These are phyloP conservation scores for Petrocephalus zakoni DNA, from an alignment of 2,113 vertebrate species.

Conservation along the genomic window DNA sequence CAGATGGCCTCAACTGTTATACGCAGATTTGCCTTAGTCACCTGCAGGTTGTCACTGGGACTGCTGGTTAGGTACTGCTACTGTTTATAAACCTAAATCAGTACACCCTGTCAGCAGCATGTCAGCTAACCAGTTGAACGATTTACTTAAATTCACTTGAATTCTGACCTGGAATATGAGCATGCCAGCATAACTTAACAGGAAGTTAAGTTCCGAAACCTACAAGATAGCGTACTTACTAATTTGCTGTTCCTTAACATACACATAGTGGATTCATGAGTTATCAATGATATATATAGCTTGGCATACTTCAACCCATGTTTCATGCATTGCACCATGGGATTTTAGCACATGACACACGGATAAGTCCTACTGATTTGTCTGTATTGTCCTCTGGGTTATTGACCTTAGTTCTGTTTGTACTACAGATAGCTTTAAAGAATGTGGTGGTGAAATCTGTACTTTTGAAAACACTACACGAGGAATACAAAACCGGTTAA, in stretches of 20 bases:
- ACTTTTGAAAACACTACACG: not conserved
- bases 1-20: too few species aligned
- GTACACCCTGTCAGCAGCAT: too few species aligned
- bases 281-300: not conserved
- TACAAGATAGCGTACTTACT: not conserved
- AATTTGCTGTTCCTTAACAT: not conserved
- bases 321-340: not conserved
- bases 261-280: not conserved
- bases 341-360: not conserved
- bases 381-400: not conserved
- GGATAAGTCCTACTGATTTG: not conserved
- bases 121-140: too few species aligned
- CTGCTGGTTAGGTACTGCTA: too few species aligned
- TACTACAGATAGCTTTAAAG: not conserved
- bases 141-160: too few species aligned
- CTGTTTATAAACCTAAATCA: too few species aligned
- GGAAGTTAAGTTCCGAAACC: not conserved
- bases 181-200: not conserved
- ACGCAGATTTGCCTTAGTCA: too few species aligned
- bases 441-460: not conserved
- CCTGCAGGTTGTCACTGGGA: too few species aligned
- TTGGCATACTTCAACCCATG: not conserved
- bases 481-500: not conserved
- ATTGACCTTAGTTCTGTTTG: not conserved
- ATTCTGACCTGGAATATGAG: too few species aligned